Percentiles rank a stretch among this genome's conserved stretches.
Conservation (phyloP, 2,797 vertebrate genomes). For the Ptychobarbus kaznakovi region DNA sequence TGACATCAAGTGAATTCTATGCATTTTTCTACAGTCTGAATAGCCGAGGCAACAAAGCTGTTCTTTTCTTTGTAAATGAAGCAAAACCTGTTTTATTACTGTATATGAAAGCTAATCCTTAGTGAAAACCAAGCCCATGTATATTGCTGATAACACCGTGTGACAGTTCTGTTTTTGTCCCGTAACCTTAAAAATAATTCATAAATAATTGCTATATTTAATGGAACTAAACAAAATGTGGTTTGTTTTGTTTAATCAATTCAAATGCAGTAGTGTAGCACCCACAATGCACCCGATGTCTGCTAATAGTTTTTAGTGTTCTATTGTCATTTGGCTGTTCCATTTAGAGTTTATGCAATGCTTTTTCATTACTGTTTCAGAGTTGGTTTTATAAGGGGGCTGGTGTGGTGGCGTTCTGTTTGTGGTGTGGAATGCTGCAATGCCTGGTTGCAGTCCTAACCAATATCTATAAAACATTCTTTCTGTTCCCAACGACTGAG, state of each 20-base stretch:
- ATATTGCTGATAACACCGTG: neutral
- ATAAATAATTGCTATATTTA: conserved; percentile 5
- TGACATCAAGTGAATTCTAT: neutral
- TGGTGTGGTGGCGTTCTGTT: neutral
- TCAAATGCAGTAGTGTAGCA: neutral
- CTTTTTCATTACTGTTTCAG: conserved; percentile 19
- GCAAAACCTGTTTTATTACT: neutral
- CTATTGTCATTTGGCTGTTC: conserved; percentile 12
- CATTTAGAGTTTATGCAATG: neutral
- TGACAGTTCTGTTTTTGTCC: neutral
- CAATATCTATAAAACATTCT: conserved; percentile 12
- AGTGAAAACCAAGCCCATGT: neutral
- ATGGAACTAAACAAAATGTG: neutral
- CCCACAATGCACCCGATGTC: neutral
- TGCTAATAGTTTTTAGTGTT: neutral
- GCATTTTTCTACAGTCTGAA: neutral
- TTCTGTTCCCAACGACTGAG: conserved; percentile 3
- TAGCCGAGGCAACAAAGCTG: neutral
- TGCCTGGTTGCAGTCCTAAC: conserved; percentile 16
- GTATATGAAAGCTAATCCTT: neutral
- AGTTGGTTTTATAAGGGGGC: conserved; percentile 15
- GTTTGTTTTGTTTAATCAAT: conserved; percentile 15
- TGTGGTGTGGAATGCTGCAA: conserved; percentile 33
- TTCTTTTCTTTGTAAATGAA: neutral
- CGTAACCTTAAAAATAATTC: neutral